Conservation (phyloP, 2,113 vertebrate species). For the Lophius piscatorius region DNA sequence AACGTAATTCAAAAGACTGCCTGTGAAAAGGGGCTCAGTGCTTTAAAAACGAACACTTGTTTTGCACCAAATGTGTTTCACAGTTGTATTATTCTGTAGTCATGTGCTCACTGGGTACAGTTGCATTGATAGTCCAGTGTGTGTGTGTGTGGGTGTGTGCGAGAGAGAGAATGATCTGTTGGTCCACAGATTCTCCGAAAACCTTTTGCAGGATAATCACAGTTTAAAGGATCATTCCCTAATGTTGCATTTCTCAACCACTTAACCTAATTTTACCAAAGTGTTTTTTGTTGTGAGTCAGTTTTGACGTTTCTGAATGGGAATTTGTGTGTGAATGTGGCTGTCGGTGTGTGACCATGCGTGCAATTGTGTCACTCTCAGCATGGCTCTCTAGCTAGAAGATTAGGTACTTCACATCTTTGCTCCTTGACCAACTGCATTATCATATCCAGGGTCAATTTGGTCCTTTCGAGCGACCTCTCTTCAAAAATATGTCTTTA, state of each 20-base stretch:
- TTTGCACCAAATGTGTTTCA: slow-evolving; percentile 41
- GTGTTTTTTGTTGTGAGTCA: slow-evolving; percentile 31
- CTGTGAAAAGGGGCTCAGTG: slow-evolving; percentile 10
- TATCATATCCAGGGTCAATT: slow-evolving; percentile 64
- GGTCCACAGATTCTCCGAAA: neutral
- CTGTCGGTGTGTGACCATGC: slow-evolving; percentile 9
- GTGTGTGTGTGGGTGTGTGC: no score
- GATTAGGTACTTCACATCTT: slow-evolving; percentile 53
- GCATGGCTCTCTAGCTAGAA: slow-evolving; percentile 36
- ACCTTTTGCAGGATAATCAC: slow-evolving; percentile 49
- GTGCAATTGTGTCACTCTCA: slow-evolving; percentile 42
- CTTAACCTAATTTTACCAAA: slow-evolving; percentile 59
- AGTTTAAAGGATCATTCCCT: slow-evolving; percentile 37
- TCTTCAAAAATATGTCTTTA: slow-evolving; percentile 29
- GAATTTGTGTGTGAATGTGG: slow-evolving; percentile 29
- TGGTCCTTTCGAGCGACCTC: slow-evolving; percentile 31
- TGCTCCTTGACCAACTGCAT: slow-evolving; percentile 50
- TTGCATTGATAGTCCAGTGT: slow-evolving; percentile 8
- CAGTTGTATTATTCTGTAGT: slow-evolving; percentile 9
- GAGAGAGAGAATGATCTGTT: no score
- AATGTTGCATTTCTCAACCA: slow-evolving; percentile 50
- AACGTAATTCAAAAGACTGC: slow-evolving; percentile 9
- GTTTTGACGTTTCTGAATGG: slow-evolving; percentile 48
- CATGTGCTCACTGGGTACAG: slow-evolving; percentile 23
- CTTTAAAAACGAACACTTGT: slow-evolving; percentile 20